Percentiles rank a stretch among this genome's conserved stretches.
Evolutionary conservation across 1,140 invertebrate species (phyloP).

Genomic region (Solen grandis): DNA sequence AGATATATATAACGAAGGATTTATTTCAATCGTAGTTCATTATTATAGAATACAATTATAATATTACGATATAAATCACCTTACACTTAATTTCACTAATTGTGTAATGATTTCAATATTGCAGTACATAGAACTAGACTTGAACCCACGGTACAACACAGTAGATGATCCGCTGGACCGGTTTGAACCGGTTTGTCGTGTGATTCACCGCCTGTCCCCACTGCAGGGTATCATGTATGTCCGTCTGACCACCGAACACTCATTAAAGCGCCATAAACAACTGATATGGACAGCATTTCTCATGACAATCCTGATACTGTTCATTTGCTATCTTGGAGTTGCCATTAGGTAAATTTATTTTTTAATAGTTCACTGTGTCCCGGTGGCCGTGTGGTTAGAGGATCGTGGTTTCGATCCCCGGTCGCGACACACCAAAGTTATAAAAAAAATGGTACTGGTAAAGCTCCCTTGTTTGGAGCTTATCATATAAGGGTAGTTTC

Average conservation of each 20-base stretch:
- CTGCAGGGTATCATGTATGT: conserved; percentile 35
- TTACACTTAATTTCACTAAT: background rate
- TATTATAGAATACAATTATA: background rate
- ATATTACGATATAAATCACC: too few relatives aligned
- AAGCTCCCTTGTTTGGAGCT: too few relatives aligned
- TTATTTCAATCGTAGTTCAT: background rate
- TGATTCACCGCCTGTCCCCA: conserved; percentile 24
- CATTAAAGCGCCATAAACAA: background rate
- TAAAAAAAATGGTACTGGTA: too few relatives aligned
- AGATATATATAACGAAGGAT: background rate
- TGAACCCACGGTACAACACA: background rate
- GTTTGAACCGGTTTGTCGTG: conserved; percentile 11
- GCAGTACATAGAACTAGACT: conserved; percentile 43
- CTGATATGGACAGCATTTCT: conserved; percentile 12
- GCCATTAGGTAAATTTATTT: conserved; percentile 29
- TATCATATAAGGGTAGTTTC: too few relatives aligned
- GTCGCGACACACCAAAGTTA: too few relatives aligned
- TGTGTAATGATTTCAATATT: background rate
- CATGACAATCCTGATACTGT: background rate
- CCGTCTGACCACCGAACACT: conserved; percentile 29
- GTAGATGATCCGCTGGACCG: conserved; percentile 6
- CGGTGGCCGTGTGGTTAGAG: background rate
- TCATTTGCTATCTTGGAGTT: conserved; percentile 10
- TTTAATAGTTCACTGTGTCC: too few relatives aligned
- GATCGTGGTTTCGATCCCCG: too few relatives aligned